Evolutionary conservation across 2,888 invertebrate genomes (phyloP).

Genomic region (Dryocosmus kuriphilus): DNA sequence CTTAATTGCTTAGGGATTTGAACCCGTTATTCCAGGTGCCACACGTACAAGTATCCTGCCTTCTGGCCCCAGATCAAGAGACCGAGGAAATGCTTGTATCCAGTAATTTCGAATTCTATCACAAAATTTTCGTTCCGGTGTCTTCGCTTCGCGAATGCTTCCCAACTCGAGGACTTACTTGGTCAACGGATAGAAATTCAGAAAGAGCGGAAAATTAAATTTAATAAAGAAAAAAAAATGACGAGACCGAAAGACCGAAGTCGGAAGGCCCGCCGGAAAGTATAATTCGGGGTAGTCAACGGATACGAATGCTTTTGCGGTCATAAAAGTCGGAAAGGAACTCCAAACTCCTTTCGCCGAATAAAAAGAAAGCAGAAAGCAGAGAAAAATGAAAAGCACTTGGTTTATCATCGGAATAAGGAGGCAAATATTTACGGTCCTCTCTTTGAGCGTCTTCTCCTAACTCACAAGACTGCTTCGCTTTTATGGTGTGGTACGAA

Average conservation of each 20-base stretch:
- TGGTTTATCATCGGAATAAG: constrained; percentile 41
- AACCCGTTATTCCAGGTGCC: constrained; percentile 68
- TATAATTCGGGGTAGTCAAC: constrained; percentile 63
- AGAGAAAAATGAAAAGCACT: constrained; percentile 38
- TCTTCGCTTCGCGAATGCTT: constrained; percentile 47
- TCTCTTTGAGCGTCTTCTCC: constrained; percentile 28
- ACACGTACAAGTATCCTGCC: constrained; percentile 60
- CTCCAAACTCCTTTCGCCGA: constrained; percentile 29
- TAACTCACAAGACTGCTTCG: constrained; percentile 36
- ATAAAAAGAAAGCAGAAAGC: constrained; percentile 15
- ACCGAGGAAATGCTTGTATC: constrained; percentile 48
- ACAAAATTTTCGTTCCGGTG: constrained; percentile 51
- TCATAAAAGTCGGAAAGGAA: constrained; percentile 58
- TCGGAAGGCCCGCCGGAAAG: constrained; percentile 44
- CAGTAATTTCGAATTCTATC: constrained; percentile 58
- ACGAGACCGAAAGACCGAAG: constrained; percentile 5
- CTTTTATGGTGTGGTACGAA: constrained; percentile 33
- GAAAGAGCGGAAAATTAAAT: not conserved
- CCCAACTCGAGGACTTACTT: not conserved
- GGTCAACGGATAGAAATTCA: not conserved
- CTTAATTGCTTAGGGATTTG: constrained; percentile 74
- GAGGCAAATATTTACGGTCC: constrained; percentile 41
- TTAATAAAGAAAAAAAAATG: not conserved
- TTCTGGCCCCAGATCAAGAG: constrained; percentile 46
- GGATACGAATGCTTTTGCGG: constrained; percentile 65